Percentiles rank a stretch among this genome's conserved stretches.
phyloP scores from a whole-genome alignment of 2,797 vertebrate genomes.

The Enteromius radiatus region DNA sequence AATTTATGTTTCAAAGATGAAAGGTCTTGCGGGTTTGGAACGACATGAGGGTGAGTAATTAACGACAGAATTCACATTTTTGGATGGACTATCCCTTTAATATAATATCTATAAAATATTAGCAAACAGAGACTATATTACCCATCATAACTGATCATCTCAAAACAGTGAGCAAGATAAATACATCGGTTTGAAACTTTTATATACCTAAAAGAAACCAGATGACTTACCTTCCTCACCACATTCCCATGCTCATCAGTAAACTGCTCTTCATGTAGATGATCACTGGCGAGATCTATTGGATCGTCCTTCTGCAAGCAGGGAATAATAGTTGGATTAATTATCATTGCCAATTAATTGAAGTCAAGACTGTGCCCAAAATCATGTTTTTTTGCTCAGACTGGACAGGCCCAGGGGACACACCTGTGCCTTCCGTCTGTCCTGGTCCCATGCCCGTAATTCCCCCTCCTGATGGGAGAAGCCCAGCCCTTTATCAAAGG shows the following conservation, averaged over 20 bases:
- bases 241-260: conserved; percentile 87
- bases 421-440: conserved; percentile 75
- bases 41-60: background rate
- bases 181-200: background rate
- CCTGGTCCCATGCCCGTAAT: conserved; percentile 71
- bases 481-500: conserved; percentile 72
- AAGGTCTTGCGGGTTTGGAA: background rate
- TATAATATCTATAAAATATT: conserved; percentile 19
- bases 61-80: background rate
- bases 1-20: background rate
- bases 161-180: background rate
- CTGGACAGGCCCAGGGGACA: conserved; percentile 39
- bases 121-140: conserved; percentile 1
- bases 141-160: background rate
- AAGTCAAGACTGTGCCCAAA: conserved; percentile 30
- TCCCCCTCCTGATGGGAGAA: conserved; percentile 68
- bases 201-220: background rate
- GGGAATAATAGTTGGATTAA: background rate
- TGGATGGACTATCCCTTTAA: background rate
- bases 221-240: conserved; percentile 80
- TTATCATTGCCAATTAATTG: background rate
- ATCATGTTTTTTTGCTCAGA: conserved; percentile 29
- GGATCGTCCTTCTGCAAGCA: conserved; percentile 57
- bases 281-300: conserved; percentile 47
- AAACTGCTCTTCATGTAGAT: conserved; percentile 81